These are phyloP conservation scores for Bubo blakistoni DNA, from an alignment of 2,113 vertebrate genomes.

Conservation along the genomic window DNA sequence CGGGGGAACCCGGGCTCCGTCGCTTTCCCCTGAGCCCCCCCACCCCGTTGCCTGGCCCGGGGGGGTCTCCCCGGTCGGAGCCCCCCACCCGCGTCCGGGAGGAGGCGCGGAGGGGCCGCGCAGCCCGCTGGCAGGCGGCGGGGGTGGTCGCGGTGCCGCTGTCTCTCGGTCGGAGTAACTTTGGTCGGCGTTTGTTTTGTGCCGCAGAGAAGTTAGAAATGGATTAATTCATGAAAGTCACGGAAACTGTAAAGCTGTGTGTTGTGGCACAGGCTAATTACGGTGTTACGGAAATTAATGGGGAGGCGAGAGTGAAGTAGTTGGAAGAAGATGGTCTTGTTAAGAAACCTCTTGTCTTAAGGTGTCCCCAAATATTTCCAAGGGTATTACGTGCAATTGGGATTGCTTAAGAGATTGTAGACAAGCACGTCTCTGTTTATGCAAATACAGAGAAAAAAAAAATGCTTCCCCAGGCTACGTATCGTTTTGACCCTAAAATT, in stretches of 20 bases:
- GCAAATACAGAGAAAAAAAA: neutral
- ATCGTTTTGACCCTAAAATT: fast-evolving
- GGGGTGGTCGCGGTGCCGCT: too few species aligned
- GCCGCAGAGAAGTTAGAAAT: neutral
- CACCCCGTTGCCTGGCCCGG: neutral
- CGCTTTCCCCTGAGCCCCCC: too few species aligned
- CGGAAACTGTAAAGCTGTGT: neutral
- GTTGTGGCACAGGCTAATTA: neutral
- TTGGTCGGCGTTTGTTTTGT: neutral
- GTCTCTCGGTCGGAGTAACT: fast-evolving
- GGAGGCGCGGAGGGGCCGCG: neutral
- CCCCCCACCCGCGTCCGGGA: too few species aligned
- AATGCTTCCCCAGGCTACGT: neutral
- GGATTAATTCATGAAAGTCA: neutral
- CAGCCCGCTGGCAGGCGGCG: neutral
- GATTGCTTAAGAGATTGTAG: neutral
- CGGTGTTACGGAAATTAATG: neutral
- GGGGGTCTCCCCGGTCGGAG: neutral
- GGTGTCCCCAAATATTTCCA: neutral
- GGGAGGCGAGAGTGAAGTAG: neutral
- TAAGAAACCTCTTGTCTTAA: neutral
- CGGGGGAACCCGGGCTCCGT: neutral
- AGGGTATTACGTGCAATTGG: neutral
- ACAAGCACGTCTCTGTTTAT: neutral
- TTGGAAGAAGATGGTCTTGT: neutral